Base-by-base conservation (phyloP, 2,113 vertebrate species). In the Lethenteron camtschaticum region DNA sequence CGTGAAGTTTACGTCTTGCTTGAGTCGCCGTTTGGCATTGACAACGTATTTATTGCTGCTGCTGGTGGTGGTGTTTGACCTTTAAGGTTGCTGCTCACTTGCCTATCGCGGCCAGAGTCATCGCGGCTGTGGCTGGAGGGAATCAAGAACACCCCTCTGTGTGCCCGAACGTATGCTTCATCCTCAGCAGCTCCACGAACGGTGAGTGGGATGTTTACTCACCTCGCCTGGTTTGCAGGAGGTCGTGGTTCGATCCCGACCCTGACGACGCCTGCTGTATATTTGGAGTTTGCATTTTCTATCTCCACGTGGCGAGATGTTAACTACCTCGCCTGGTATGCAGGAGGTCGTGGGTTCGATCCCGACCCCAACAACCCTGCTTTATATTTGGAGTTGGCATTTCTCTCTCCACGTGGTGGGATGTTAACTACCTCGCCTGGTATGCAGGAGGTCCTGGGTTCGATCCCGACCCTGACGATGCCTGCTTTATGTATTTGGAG, bases 141-240 rank as follows among this genome's bases (percentile, higher is more conserved):
- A 74, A 85, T 96, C 76, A 78, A 73, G 69, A 82, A 85, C 70
- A 80, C 83, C 68, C 74, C 1, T 83, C 83, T 1, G 79, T 90
- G 56, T 80, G 77, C 57, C 76, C 81, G 74, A 89, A 79, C 72
- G 78, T 96, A 24, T 89, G 87, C 73, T 99, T 99, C 80, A 90
- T 99, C 79, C 95, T 99, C 89, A 82, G 79, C 78, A 95, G 90
- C 76, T 99, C 91, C 68, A 99, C 88, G 68, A 95, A 89, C 68
- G 82, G 94, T 96, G 79, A 75, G 77, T 6, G 24, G 24, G 24
- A 41, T 41, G 24, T 41, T 41, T 4, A 41, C 24, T 41, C 24
- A 3, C 24, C 24, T 41, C 24, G 24, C 24, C 24, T 41, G 24
- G 68, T 18, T 2, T 70, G 69, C 13, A 18, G 20, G 56, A 57